Base-by-base conservation (phyloP, 2,797 vertebrate genomes). In the Hemibagrus guttatus region DNA sequence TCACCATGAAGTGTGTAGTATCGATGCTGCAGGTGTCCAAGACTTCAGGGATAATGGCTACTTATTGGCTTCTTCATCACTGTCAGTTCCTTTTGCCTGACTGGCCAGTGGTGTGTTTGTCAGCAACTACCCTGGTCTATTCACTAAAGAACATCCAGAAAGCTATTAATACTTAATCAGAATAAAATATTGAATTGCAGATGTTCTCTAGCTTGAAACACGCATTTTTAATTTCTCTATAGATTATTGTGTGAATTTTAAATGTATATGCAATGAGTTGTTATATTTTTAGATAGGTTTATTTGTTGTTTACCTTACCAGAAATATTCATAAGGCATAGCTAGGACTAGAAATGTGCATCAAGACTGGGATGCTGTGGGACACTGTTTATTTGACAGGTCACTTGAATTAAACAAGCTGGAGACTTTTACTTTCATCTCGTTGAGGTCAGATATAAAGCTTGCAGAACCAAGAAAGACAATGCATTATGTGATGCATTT, bases 51-150 rank as follows among this genome's bases (percentile, higher is more conserved):
- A 85, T 85, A 88, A 88, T 85, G 61, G 61, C 72, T 88, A 19
- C 54, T 88, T 85, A 88, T 88, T 85, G 84, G 72, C 80, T 78
- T 83, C 80, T 88, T 88, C 71, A 85, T 88, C 87, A 88, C 49
- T 88, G 84, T 85, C 84, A 83, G 71, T 83, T 85, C 72, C 42
- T 64, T 78, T 78, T 88, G 87, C 87, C 31, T 85, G 83, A 76
- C 61, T 76, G 39, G 9, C 79, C 84, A 85, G 28, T 58, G 61
- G 74, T 76, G 78, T 11, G 0, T 76, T 49, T 49, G 39, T 76
- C 87, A 49, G 54, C 78, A 54, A 75, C 26, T 56, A 28, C 61
- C 16, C 35, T 7, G 61, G 21, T 56, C 71, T 75, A 63, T 76
- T 66, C 17, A 56, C 46, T 42, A 61, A 26, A 42, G 21, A 26